Evolutionary conservation across 1,140 invertebrate species (phyloP), one percentile per base, ranked within the genome.

Genomic region (Cherax destructor): DNA sequence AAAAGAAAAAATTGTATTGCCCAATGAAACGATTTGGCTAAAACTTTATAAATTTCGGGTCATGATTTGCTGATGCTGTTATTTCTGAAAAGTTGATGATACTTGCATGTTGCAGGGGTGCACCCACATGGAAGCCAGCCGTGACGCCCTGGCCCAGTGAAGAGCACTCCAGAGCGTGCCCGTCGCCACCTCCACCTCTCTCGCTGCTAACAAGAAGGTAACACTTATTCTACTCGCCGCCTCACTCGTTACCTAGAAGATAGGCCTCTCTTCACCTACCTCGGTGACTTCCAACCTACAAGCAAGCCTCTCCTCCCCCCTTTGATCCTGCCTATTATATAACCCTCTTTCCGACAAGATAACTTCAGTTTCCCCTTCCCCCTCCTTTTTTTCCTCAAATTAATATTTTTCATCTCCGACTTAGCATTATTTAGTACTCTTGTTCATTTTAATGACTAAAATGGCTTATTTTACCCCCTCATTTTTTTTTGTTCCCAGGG

Each of bases 101-200:
- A 11, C 3, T 59, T 76, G 7, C 21, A 3, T 79, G 84, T 92
- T 93, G 18, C 93, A 95, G 94, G 91, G 94, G 94, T 50, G 94
- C 94, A 94, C 16, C 94, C 93, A 88, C 94, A 94, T 95, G 95
- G 95, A 95, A 94, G 86, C 95, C 95, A 10, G 93, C 94, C 74
- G 95, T 95, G 49, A 95, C 95, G 11, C 94, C 95, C 92, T 95
- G 93, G 94, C 94, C 24, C 94, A 94, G 93, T 95, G n/a, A 88
- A 92, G 77, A 92, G 83, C 49, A 89, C 81, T 69, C 90, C 89
- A 52, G 93, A 93, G 92, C 50, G 92, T 93, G 69, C 84, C 91
- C 52, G 91, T 93, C 69, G 81, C 98, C 92, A 98, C 98, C 94
- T 97, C 97, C 95, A 99, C 98, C 86, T 98, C 98, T 61, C 95